Evolutionary conservation across 2,888 invertebrate genomes (phyloP).

Genomic region (Lycia hirtaria): DNA sequence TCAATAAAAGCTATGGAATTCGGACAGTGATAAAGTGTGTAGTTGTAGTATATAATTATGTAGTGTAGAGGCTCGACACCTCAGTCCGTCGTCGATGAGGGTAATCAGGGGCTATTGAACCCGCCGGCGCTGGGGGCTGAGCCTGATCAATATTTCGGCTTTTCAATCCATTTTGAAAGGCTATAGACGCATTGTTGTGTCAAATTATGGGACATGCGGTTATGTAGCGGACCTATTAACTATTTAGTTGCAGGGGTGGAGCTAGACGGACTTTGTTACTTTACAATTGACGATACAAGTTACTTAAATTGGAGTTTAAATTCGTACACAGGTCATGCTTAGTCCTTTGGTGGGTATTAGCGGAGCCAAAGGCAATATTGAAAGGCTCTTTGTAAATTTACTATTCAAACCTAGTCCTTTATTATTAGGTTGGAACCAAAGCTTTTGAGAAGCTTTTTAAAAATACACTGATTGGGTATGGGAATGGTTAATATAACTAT

Average conservation of each 20-base stretch:
- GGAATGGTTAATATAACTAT: too few species aligned
- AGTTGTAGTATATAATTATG: constrained; percentile 1
- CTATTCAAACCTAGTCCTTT: too few species aligned
- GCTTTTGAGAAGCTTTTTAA: too few species aligned
- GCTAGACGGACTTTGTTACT: neutral
- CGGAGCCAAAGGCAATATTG: too few species aligned
- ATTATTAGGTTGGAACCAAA: too few species aligned
- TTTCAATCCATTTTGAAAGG: constrained; percentile 66
- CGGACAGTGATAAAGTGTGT: neutral
- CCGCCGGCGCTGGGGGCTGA: constrained; percentile 47
- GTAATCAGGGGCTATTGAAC: constrained; percentile 67
- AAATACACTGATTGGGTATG: too few species aligned
- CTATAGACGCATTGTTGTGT: constrained; percentile 48
- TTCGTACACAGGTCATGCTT: too few species aligned
- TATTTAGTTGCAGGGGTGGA: constrained; percentile 14
- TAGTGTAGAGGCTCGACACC: constrained; percentile 36
- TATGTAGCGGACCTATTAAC: constrained; percentile 13
- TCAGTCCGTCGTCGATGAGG: constrained; percentile 58
- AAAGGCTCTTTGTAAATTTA: too few species aligned
- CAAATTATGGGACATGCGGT: constrained; percentile 34
- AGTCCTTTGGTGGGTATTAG: too few species aligned
- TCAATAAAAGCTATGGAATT: neutral
- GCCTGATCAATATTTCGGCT: constrained; percentile 71
- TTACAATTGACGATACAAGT: neutral
- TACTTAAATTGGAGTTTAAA: too few species aligned